Evolutionary conservation across 2,888 invertebrate species (phyloP).

Genomic region (Marasmarcha lunaedactyla): DNA sequence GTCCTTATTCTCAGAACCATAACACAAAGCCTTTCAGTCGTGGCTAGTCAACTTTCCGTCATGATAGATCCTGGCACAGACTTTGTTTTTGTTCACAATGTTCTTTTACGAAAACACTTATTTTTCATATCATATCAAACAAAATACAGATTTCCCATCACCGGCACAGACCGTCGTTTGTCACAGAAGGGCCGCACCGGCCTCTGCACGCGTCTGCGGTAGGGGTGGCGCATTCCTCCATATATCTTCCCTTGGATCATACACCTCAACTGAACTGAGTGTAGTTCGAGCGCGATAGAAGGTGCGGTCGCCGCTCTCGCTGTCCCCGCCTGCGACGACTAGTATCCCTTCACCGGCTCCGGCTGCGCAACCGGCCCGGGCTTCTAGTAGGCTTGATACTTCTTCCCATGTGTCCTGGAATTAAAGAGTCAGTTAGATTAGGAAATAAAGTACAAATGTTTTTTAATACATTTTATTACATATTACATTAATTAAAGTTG

Average conservation of each 20-base stretch:
- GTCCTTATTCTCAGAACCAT: too few species aligned
- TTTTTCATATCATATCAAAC: too few species aligned
- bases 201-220: constrained; percentile 88
- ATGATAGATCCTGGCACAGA: too few species aligned
- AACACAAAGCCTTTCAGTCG: too few species aligned
- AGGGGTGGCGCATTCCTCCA: constrained; percentile 86
- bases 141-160: too few species aligned
- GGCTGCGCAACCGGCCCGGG: constrained; percentile 86
- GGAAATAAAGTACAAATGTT: too few species aligned
- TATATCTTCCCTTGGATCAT: constrained; percentile 80
- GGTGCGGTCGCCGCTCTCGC: constrained; percentile 78
- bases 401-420: constrained; percentile 81
- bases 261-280: constrained; percentile 85
- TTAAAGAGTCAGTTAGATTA: neutral
- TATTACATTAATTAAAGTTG: too few species aligned
- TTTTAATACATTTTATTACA: too few species aligned
- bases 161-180: constrained; percentile 15
- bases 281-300: constrained; percentile 90
- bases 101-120: too few species aligned
- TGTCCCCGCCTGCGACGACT: constrained; percentile 89
- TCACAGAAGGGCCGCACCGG: constrained; percentile 86
- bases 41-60: too few species aligned
- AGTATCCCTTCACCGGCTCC: constrained; percentile 85
- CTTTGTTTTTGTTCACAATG: too few species aligned
- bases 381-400: constrained; percentile 78